Conservation (phyloP, 2,113 vertebrate genomes). For the Chaetura pelagica region DNA sequence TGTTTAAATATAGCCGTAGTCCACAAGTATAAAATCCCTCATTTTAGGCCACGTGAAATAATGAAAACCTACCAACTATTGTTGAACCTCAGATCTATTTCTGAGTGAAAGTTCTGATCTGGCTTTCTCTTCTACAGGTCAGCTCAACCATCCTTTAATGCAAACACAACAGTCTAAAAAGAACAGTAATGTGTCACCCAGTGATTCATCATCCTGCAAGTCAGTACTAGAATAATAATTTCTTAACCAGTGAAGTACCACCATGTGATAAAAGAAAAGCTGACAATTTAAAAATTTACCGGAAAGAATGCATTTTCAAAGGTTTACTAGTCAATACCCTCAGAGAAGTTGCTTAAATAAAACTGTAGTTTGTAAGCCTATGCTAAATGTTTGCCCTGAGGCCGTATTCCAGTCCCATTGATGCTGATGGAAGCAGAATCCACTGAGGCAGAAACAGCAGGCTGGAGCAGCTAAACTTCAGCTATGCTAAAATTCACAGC, state of each 20-base stretch:
- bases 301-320: background rate
- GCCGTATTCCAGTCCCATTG: background rate
- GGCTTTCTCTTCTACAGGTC: background rate
- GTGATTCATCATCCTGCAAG: background rate
- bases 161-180: background rate
- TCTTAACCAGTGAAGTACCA: background rate
- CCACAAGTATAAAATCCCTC: background rate
- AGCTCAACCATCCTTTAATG: background rate
- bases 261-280: background rate
- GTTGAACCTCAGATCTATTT: background rate
- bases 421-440: conserved; percentile 47
- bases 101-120: background rate
- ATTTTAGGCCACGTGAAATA: background rate
- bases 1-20: background rate
- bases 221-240: background rate
- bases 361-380: conserved; percentile 17
- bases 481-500: background rate
- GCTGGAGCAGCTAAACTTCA: background rate
- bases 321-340: conserved; percentile 15
- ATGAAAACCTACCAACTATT: background rate
- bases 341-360: conserved; percentile 44
- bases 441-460: conserved; percentile 28
- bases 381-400: conserved; percentile 29
- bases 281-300: background rate
- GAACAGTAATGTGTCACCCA: background rate